Evolutionary conservation across 2,797 vertebrate genomes (phyloP).

Genomic region (Cetoscarus ocellatus): DNA sequence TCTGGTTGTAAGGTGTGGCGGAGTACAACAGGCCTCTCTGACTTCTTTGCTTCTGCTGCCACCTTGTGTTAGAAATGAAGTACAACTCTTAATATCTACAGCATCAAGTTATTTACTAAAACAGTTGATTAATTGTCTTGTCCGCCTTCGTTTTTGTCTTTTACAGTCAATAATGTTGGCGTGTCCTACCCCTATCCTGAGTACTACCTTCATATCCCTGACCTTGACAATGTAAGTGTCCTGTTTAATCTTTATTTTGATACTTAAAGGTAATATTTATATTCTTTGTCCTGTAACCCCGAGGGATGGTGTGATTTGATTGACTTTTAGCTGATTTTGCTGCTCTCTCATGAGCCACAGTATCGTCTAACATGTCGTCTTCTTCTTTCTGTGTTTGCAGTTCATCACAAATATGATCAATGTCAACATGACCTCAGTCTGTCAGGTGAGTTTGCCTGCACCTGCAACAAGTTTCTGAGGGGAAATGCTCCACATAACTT

Average conservation of each 20-base stretch:
- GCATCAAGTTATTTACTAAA: constrained; percentile 14
- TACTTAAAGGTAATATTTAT: not conserved
- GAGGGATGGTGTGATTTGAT: not conserved
- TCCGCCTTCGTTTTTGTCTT: constrained; percentile 5
- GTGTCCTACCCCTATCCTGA: constrained; percentile 92
- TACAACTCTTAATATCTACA: not conserved
- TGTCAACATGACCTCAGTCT: constrained; percentile 92
- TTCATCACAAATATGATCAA: constrained; percentile 90
- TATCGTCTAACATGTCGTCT: not conserved
- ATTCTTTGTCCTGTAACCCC: too few species aligned
- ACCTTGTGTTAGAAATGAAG: constrained; percentile 55
- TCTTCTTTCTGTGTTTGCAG: constrained; percentile 78
- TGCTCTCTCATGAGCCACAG: not conserved
- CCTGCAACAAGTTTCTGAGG: too few species aligned
- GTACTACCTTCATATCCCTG: constrained; percentile 91
- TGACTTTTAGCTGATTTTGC: not conserved
- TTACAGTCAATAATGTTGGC: constrained; percentile 96
- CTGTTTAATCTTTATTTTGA: not conserved
- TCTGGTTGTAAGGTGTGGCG: constrained; percentile 69
- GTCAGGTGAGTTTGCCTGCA: constrained; percentile 85
- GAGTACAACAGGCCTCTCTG: constrained; percentile 2
- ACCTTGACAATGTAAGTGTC: constrained; percentile 92
- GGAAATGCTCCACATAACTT: not conserved
- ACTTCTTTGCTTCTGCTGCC: constrained; percentile 65
- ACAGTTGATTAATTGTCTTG: not conserved